Base-by-base conservation (phyloP, 2,888 invertebrate species). In the Mythimna albipuncta region DNA sequence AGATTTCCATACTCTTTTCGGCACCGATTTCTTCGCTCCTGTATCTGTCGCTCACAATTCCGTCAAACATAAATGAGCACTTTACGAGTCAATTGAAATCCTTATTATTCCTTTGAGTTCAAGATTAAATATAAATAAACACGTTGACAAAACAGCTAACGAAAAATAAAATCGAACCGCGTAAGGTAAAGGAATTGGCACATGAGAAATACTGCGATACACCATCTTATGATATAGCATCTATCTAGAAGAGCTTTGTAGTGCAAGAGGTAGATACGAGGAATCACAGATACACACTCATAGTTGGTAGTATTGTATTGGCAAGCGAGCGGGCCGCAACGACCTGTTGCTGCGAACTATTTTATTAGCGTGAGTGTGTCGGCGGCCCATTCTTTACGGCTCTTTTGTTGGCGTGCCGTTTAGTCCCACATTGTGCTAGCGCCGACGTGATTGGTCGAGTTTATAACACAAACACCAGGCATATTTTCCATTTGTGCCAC, bases 261-360 rank as follows among this genome's bases (percentile, higher is more conserved):
- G 69, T 80, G 84, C 81, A 81, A 85, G 81, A 85, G 79, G 72
- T 81, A 47, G 47, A 47, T 47, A 90, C 88, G 89, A 88, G 88
- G 89, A 86, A 88, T 90, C 87, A 87, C 87, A 91, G 89, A 89
- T 89, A 89, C 89, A 88, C 82, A 79, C 82, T 85, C 85, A 87
- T 89, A 90, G 91, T 89, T 88, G 88, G 89, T 91, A 89, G 90
- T 89, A 94, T 94, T 94, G 95, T 94, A 91, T 91, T 91, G 92
- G 75, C 87, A 86, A 81, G 87, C 89, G 88, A 78, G 78, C 86
- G 88, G 87, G 87, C 93, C 91, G 82, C 83, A 86, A 84, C 92
- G 91, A 96, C 95, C 96, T 96, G 96, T 96, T 96, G 96, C 96
- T 83, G 89, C 88, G 91, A 95, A 95, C 96, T 96, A 96, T 96